Evolutionary conservation across 2,113 vertebrate genomes (phyloP).

Genomic region (Amblyopsis rosae): DNA sequence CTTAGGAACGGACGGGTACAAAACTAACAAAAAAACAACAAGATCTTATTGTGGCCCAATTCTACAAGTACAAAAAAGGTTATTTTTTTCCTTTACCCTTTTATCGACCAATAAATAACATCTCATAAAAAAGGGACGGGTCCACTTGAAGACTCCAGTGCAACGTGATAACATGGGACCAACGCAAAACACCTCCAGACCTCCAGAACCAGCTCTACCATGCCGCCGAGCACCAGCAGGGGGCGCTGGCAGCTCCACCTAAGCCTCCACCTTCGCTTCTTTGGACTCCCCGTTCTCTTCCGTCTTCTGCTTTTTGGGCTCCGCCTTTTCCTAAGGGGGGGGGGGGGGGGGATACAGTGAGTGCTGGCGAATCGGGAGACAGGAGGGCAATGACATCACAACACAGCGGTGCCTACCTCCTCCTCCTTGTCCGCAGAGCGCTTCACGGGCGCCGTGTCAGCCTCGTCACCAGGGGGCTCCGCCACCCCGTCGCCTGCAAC

Average conservation of each 20-base stretch:
- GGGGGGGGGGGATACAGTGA: not conserved
- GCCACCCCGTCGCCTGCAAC: slow-evolving; percentile 63
- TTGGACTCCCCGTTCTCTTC: slow-evolving; percentile 81
- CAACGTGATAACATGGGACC: slow-evolving; percentile 75
- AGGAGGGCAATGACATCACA: not conserved
- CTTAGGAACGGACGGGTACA: slow-evolving; percentile 70
- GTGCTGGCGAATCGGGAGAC: not conserved
- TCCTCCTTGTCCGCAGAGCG: slow-evolving; percentile 80
- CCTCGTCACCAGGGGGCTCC: slow-evolving; percentile 73
- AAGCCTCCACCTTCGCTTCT: slow-evolving; percentile 80
- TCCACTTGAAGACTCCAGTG: slow-evolving; percentile 79
- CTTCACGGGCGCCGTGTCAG: slow-evolving; percentile 78
- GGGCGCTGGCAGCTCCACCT: slow-evolving; percentile 57
- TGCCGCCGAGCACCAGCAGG: slow-evolving; percentile 72
- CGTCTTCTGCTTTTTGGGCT: slow-evolving; percentile 84
- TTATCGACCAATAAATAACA: slow-evolving; percentile 87
- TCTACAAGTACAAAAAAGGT: slow-evolving; percentile 68
- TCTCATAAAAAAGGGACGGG: slow-evolving; percentile 76
- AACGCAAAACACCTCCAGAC: slow-evolving; percentile 65
- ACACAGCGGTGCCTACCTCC: slow-evolving; percentile 63
- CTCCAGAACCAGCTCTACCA: slow-evolving; percentile 81
- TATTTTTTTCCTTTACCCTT: slow-evolving; percentile 15
- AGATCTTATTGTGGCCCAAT: slow-evolving; percentile 66
- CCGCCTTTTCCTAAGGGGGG: slow-evolving; percentile 70
- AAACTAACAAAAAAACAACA: slow-evolving; percentile 48